Evolutionary conservation across 1,140 invertebrate genomes (phyloP), one percentile per base, ranked within the genome.

Genomic region (Epicauta chinensis): DNA sequence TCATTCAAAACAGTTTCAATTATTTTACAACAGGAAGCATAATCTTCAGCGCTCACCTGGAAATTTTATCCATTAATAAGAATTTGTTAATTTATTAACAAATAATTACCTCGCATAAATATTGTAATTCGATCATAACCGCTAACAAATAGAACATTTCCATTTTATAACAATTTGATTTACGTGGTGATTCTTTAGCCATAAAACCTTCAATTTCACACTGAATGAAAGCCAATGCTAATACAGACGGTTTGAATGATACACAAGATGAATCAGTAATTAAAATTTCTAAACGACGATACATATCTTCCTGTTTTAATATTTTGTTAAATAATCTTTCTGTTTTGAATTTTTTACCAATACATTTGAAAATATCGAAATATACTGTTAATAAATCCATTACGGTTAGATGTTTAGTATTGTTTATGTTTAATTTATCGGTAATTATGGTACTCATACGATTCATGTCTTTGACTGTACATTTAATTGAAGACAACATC

Each of bases 161-260:
- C 40, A 39, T 43, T 30, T 32, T 35, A 11, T 36, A 53, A 31
- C 31, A 38, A 13, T 61, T 61, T 15, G 53, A 61, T 34, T 45
- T 59, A 30, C 50, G 35, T 38, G 55, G 56, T 14, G 54, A 54
- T 44, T 61, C 57, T n/a, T 51, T 53, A 11, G 54, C 50, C 16
- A 61, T 34, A 51, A 61, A 58, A 29, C 56, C 51, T 9, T 59
- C 38, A 31, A 59, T 47, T 36, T 51, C 31, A 41, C 39, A 41
- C 37, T 51, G 38, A 36, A 43, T 41, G 39, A 45, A 45, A 15
- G 32, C 37, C 7, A 51, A 31, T 14, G 46, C 35, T 9, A 49
- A 29, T 9, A 49, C 17, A 3, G 46, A 49, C 15, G 46, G 37
- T 23, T 49, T 49, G 31, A 14, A 49, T 16, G 11, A 31, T 5